phyloP scores from a whole-genome alignment of 2,113 vertebrate species.

The Mormyrus lacerda region DNA sequence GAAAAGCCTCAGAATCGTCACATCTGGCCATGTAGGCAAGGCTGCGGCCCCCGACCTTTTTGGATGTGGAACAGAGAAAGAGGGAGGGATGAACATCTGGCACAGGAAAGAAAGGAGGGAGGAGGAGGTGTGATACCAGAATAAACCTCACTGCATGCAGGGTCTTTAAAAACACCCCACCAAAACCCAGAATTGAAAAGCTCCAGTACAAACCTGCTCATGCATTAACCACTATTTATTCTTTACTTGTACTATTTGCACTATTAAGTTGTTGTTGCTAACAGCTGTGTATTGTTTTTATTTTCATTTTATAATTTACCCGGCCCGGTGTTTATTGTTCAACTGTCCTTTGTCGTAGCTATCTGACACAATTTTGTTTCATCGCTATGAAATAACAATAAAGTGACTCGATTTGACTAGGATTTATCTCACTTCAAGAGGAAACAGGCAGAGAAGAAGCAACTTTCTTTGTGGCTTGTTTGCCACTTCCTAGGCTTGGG shows the following conservation, averaged over 20 bases:
- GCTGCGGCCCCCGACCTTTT: neutral
- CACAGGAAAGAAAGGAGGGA: neutral
- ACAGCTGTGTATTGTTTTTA: neutral
- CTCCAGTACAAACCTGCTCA: neutral
- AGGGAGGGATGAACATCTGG: neutral
- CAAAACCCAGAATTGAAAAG: neutral
- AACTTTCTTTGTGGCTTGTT: neutral
- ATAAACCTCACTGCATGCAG: neutral
- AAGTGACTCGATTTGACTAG: neutral
- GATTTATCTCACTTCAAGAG: neutral
- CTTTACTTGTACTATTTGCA: neutral
- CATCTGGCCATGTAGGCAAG: neutral
- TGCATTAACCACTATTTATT: neutral
- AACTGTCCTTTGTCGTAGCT: neutral
- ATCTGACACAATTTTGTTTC: neutral
- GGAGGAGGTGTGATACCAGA: neutral
- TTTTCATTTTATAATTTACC: neutral
- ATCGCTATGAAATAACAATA: neutral
- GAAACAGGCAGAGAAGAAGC: neutral
- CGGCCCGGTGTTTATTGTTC: neutral
- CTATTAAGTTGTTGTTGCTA: too few species aligned
- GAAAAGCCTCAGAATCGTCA: neutral
- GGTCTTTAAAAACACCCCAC: neutral
- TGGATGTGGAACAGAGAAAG: neutral
- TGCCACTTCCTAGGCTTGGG: neutral